Evolutionary conservation across 2,888 invertebrate species (phyloP).

Genomic region (Agrotis ipsilon): DNA sequence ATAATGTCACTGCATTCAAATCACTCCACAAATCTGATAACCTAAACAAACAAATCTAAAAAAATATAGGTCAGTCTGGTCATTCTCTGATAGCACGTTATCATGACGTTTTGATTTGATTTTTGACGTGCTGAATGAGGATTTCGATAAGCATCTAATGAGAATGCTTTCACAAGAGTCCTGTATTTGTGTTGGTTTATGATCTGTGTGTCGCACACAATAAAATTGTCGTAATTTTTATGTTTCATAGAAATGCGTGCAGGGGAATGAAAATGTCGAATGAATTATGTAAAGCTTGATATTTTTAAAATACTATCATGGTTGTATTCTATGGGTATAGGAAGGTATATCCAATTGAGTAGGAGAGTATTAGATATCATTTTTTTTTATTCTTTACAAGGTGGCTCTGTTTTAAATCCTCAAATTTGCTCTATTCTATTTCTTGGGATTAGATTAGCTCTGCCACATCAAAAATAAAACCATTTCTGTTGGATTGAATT

Average conservation of each 20-base stretch:
- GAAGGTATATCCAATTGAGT: not conserved
- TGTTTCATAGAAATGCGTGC: constrained; percentile 72
- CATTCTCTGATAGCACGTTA: constrained; percentile 54
- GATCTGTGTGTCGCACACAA: constrained; percentile 71
- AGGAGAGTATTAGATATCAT: not conserved
- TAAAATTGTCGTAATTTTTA: constrained; percentile 80
- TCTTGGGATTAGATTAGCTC: too few relatives aligned
- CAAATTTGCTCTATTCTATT: too few relatives aligned
- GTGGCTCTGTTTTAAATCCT: too few relatives aligned
- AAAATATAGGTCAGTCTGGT: constrained; percentile 56
- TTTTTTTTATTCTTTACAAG: too few relatives aligned
- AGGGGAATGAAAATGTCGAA: constrained; percentile 59
- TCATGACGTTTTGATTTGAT: constrained; percentile 56
- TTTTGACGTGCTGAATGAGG: constrained; percentile 48
- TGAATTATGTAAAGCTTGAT: constrained; percentile 50
- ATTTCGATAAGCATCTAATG: constrained; percentile 67
- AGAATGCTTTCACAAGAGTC: constrained; percentile 63
- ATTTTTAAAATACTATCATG: constrained; percentile 35
- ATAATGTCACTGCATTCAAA: constrained; percentile 42
- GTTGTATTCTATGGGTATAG: constrained; percentile 6
- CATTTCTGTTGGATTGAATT: not conserved
- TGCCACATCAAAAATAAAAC: not conserved
- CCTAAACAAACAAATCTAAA: constrained; percentile 41
- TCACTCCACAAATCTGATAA: constrained; percentile 51
- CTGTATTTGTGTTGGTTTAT: constrained; percentile 70